Evolutionary conservation across 2,113 vertebrate genomes (phyloP).

Genomic region (Gymnocephalus cernua): DNA sequence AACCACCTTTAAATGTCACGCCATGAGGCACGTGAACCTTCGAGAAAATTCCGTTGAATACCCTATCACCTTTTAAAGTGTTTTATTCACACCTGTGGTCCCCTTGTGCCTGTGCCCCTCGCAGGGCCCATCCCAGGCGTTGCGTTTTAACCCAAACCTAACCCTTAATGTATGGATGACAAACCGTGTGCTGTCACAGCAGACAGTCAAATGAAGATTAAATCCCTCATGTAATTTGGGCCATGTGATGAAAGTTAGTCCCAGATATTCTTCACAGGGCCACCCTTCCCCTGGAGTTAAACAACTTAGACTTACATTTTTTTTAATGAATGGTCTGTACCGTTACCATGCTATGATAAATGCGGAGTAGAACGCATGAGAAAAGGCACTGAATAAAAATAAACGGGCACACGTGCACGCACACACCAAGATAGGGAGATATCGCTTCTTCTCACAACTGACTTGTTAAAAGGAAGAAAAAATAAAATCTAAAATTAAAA

Average conservation of each 20-base stretch:
- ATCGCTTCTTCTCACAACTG: neutral
- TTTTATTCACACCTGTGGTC: no score
- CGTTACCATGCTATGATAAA: neutral
- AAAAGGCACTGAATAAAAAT: neutral
- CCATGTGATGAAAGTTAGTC: constrained; percentile 47
- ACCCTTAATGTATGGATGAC: neutral
- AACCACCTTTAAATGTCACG: constrained; percentile 44
- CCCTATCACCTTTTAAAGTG: no score
- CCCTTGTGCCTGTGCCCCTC: no score
- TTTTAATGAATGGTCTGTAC: neutral
- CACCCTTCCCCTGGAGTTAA: neutral
- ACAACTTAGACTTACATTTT: constrained; percentile 20
- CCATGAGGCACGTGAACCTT: constrained; percentile 14
- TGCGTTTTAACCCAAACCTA: no score
- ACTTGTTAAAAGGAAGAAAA: neutral
- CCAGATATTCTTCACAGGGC: constrained; percentile 26
- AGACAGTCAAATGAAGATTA: neutral
- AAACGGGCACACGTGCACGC: no score
- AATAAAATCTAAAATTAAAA: neutral
- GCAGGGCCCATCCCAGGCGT: no score
- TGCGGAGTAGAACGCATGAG: neutral
- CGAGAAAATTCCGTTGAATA: constrained; percentile 2
- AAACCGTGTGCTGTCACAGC: neutral
- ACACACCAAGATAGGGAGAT: neutral
- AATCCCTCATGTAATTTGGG: neutral